These are phyloP conservation scores for Dreissena polymorpha DNA, from an alignment of 1,140 invertebrate genomes.

Conservation along the genomic window DNA sequence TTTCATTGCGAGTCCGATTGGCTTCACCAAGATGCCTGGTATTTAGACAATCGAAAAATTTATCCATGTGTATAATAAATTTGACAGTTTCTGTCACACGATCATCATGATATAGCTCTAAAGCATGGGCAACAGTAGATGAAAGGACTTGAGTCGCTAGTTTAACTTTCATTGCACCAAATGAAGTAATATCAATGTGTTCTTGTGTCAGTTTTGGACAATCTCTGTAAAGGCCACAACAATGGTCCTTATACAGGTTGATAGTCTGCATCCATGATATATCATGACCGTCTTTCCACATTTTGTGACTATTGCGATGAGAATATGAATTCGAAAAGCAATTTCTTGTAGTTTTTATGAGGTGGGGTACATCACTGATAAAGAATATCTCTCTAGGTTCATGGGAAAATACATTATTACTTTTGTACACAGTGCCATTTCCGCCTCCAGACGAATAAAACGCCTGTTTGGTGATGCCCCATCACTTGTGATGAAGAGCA, in stretches of 20 bases:
- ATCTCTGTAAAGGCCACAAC: neutral
- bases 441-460: no score
- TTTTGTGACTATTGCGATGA: neutral
- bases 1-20: neutral
- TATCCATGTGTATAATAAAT: constrained; percentile 44
- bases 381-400: no score
- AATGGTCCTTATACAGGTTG: constrained; percentile 4
- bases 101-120: neutral
- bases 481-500: no score
- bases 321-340: no score
- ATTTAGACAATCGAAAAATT: constrained; percentile 54
- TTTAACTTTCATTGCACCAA: constrained; percentile 16
- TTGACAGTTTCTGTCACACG: constrained; percentile 30
- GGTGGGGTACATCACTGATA: no score
- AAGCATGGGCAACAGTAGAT: constrained; percentile 23
- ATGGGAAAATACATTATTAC: no score
- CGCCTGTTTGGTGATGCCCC: no score
- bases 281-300: constrained; percentile 33
- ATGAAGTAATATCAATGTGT: neutral
- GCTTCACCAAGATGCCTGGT: neutral
- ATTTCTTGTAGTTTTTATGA: no score
- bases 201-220: constrained; percentile 9
- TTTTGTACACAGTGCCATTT: no score
- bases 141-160: constrained; percentile 34
- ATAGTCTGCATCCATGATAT: constrained; percentile 21